A percentile compares a stretch with the other conserved stretches of the same genome.
phyloP scores from a whole-genome alignment of 1,140 invertebrate species.

The Drosophila pallidifrons region DNA sequence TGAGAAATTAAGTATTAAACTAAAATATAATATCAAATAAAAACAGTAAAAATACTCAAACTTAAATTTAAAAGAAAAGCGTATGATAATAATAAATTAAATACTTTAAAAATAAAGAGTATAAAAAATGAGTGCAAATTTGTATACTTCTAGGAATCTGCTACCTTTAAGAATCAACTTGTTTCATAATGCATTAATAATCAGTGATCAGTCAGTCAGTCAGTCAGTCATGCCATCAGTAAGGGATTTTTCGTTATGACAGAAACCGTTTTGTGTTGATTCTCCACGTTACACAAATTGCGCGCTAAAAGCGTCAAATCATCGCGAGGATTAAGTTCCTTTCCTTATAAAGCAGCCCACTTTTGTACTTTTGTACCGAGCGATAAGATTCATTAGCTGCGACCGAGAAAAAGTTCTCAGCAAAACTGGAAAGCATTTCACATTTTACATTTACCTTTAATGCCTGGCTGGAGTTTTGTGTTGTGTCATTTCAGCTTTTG shows the following conservation, averaged over 20 bases:
- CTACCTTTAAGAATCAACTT: neutral
- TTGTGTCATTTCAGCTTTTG: conserved; percentile 41
- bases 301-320: conserved; percentile 68
- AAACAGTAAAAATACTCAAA: too few relatives aligned
- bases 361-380: conserved; percentile 1
- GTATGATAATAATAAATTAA: too few relatives aligned
- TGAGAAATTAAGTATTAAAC: too few relatives aligned
- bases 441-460: conserved; percentile 1
- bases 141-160: too few relatives aligned
- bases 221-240: neutral
- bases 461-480: conserved; percentile 23
- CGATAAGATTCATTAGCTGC: conserved; percentile 54
- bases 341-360: conserved; percentile 27
- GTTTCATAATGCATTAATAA: neutral
- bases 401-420: conserved; percentile 50
- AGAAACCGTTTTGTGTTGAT: conserved; percentile 10
- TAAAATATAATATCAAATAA: too few relatives aligned
- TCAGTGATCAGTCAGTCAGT: neutral
- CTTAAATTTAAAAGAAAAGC: too few relatives aligned
- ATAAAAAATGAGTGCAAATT: too few relatives aligned
- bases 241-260: conserved; percentile 2
- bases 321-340: conserved; percentile 63
- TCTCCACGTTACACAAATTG: conserved; percentile 45
- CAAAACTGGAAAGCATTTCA: conserved; percentile 17
- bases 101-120: too few relatives aligned